Evolutionary conservation across 2,888 invertebrate genomes (phyloP), one percentile per base, ranked within the genome.

Genomic region (Caenorhabditis sp.): DNA sequence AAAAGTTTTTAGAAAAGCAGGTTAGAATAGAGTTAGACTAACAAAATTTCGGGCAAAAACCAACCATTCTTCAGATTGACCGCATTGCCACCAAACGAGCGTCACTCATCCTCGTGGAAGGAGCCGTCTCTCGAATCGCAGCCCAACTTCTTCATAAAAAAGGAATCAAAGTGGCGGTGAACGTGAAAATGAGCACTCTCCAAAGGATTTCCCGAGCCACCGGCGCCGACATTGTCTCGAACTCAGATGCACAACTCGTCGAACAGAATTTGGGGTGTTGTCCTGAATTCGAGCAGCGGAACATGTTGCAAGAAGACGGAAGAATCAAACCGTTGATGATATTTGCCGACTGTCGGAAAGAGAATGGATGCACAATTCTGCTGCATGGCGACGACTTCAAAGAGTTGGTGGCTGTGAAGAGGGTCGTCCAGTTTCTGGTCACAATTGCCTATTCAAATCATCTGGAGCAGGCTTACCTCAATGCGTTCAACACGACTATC

Each of bases 391-490:
- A 91, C 2, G 92, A 92, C 0, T 91, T 92, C 0, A 59, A 77
- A 15, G 86, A 89, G 46, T 61, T 89, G n/a, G 55, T 68, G 3
- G 83, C 86, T 0, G 87, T 86, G 15, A 88, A 88, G 46, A 65
- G 84, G 50, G 79, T 87, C 11, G 39, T 87, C 6, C 70, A 81
- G 50, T 95, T 92, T 92, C 48, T 82, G 65, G 68, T 95, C 0
- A 93, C 94, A 74, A 93, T 94, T 0, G 92, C 93, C 37, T 97
- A 97, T 89, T 96, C 96, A 85, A 95, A 95, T 93, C 92, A 94
- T 53, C 91, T 97, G 45, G 98, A 99, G 90, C 93, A 94, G 86
- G 94, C 95, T 0, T 96, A 95, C 89, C 91, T 95, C 41, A 78
- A 82, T 1, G 53, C 85, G 43, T 88, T 87, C 78, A 79, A 81